phyloP scores from a whole-genome alignment of 2,113 vertebrate species.

The Etheostoma cragini region DNA sequence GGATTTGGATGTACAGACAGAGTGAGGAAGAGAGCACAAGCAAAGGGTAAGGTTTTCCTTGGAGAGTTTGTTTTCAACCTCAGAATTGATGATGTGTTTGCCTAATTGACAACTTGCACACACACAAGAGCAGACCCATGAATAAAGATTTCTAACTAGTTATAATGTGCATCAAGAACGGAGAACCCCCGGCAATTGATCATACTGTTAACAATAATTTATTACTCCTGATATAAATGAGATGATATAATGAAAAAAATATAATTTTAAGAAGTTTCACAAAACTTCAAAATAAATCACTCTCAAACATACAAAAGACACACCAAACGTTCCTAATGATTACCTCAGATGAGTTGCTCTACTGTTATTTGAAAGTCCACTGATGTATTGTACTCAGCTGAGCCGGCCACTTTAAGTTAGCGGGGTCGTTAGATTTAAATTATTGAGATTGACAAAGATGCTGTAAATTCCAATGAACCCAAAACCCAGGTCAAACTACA shows the following conservation, averaged over 20 bases:
- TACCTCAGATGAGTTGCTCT: constrained; percentile 27
- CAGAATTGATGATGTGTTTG: constrained; percentile 42
- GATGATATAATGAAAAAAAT: too few relatives aligned
- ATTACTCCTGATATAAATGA: constrained; percentile 9
- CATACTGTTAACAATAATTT: constrained; percentile 15
- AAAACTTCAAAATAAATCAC: constrained; percentile 7
- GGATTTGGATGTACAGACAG: background rate
- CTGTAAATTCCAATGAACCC: constrained; percentile 30
- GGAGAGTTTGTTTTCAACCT: constrained; percentile 5
- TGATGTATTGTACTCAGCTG: constrained; percentile 28
- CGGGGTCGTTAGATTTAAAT: constrained; percentile 23
- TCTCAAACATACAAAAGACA: constrained; percentile 7
- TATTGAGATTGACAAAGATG: constrained; percentile 43
- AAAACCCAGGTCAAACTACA: constrained; percentile 1
- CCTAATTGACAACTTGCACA: constrained; percentile 35
- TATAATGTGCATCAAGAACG: constrained; percentile 11
- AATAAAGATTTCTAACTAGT: constrained; percentile 50
- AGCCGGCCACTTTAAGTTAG: constrained; percentile 32
- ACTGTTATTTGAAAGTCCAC: constrained; percentile 41
- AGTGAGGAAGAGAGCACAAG: background rate
- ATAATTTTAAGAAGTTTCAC: background rate
- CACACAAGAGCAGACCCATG: constrained; percentile 9
- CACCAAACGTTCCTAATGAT: constrained; percentile 24
- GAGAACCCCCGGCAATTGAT: constrained; percentile 14
- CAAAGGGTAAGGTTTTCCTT: constrained; percentile 14